Evolutionary conservation across 1,140 invertebrate species (phyloP).

Genomic region (Solenopsis invicta): DNA sequence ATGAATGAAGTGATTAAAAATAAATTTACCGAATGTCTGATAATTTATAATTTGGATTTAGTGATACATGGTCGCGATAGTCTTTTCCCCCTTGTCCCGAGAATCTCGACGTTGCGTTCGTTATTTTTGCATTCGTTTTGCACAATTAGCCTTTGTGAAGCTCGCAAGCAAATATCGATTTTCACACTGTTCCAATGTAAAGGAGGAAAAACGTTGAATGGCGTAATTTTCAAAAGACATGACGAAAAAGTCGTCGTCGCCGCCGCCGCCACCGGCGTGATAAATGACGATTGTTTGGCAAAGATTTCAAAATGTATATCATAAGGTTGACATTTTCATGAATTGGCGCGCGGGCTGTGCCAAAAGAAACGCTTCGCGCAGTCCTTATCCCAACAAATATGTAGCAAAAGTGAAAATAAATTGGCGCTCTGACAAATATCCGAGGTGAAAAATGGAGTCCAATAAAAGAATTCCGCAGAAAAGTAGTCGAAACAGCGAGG

Average conservation of each 20-base stretch:
- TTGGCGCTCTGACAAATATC: neutral
- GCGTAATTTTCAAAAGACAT: slow-evolving; percentile 7
- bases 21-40: neutral
- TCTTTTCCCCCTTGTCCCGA: neutral
- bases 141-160: slow-evolving; percentile 17
- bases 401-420: neutral
- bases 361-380: neutral
- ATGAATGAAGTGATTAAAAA: neutral
- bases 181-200: neutral
- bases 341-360: neutral
- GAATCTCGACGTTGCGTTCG: neutral
- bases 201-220: neutral
- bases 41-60: neutral
- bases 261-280: neutral
- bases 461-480: neutral
- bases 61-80: neutral
- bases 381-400: neutral
- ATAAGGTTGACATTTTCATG: slow-evolving; percentile 18
- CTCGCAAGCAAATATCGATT: slow-evolving; percentile 20
- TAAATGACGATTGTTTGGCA: slow-evolving; percentile 44
- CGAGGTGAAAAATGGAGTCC: neutral
- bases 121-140: neutral
- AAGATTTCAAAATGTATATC: slow-evolving; percentile 37
- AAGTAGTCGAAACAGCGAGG: slow-evolving; percentile 1
- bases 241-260: neutral